Evolutionary conservation across 2,797 vertebrate genomes (phyloP).

Genomic region (Smutsia temminckii): DNA sequence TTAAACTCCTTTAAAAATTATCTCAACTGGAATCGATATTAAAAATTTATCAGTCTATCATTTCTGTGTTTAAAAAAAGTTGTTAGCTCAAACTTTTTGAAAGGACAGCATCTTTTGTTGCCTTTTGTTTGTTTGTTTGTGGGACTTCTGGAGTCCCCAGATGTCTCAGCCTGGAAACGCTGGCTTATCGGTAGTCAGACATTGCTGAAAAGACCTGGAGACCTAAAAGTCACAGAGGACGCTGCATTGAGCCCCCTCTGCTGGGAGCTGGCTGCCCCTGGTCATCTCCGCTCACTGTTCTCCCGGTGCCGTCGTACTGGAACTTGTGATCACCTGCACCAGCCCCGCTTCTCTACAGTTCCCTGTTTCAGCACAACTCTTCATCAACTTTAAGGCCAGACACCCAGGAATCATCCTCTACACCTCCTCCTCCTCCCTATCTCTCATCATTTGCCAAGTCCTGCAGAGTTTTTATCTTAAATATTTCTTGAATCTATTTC

Average conservation of each 20-base stretch:
- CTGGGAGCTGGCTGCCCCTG: neutral
- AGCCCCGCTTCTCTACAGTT: neutral
- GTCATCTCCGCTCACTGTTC: neutral
- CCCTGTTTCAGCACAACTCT: neutral
- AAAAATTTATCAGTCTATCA: neutral
- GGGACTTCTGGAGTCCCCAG: neutral
- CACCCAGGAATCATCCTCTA: too few relatives aligned
- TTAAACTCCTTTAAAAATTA: neutral
- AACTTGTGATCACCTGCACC: neutral
- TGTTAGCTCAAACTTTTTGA: neutral
- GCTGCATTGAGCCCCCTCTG: neutral
- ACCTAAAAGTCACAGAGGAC: neutral
- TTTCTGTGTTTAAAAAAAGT: neutral
- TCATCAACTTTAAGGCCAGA: neutral
- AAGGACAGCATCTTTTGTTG: neutral
- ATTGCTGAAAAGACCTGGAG: neutral
- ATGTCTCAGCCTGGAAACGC: neutral
- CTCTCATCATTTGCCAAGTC: neutral
- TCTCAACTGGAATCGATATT: neutral
- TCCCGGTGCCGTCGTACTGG: neutral
- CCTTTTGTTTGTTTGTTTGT: neutral
- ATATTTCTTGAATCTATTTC: neutral
- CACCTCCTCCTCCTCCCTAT: neutral
- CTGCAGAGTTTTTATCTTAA: neutral
- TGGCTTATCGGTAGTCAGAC: neutral